Evolutionary conservation across 2,888 invertebrate species (phyloP).

Genomic region (Priocnemis perturbator): DNA sequence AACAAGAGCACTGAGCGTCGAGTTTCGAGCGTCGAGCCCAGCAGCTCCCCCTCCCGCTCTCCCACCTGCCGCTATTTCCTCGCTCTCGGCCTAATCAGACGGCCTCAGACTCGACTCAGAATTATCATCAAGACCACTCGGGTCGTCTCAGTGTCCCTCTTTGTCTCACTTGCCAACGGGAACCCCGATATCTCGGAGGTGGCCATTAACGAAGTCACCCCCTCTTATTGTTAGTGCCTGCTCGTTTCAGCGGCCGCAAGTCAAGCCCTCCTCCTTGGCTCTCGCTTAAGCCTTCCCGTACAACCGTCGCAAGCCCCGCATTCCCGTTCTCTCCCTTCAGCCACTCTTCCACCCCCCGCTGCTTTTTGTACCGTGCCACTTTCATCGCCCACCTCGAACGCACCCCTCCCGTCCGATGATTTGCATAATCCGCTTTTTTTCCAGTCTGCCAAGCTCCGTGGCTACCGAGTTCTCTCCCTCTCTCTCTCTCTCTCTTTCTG

Average conservation of each 20-base stretch:
- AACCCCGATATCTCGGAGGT: constrained; percentile 22
- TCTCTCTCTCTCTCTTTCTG: neutral
- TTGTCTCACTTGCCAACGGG: neutral
- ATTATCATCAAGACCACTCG: constrained; percentile 7
- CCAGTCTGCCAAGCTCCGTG: constrained; percentile 10
- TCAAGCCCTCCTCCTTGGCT: neutral
- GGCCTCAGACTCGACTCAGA: neutral
- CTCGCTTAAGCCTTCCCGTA: constrained; percentile 26
- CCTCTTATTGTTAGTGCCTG: constrained; percentile 6
- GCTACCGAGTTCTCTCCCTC: neutral
- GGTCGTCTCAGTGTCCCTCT: neutral
- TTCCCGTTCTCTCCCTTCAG: constrained; percentile 19
- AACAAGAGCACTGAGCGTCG: too few species aligned
- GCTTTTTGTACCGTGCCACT: constrained; percentile 10
- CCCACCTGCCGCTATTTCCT: too few species aligned
- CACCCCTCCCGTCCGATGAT: constrained; percentile 27
- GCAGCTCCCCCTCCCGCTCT: too few species aligned
- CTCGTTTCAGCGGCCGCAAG: constrained; percentile 7
- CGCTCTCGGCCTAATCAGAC: neutral
- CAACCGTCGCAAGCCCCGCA: constrained; percentile 19
- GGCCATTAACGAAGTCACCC: constrained; percentile 24
- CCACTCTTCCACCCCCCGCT: constrained; percentile 5
- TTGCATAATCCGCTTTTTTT: constrained; percentile 52
- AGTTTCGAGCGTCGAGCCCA: too few species aligned
- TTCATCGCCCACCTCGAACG: neutral